Evolutionary conservation across 2,888 invertebrate genomes (phyloP).

Genomic region (Sylvicola fuscatus): DNA sequence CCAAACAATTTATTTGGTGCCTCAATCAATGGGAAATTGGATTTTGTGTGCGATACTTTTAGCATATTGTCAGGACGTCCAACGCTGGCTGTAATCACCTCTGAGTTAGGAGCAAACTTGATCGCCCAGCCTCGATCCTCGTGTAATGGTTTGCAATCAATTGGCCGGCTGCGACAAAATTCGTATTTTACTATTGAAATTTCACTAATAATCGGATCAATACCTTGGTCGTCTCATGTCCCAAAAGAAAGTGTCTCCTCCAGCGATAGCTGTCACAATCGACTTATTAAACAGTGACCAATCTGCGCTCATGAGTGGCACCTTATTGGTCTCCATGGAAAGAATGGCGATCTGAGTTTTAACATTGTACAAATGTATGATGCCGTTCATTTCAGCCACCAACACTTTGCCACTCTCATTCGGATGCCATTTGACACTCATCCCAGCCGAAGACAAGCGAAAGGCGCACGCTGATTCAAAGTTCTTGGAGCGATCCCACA

Average conservation of each 20-base stretch:
- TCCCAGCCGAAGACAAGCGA: constrained; percentile 41
- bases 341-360: constrained; percentile 40
- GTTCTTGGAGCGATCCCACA: constrained; percentile 31
- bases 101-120: constrained; percentile 38
- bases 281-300: constrained; percentile 41
- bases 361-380: constrained; percentile 50
- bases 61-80: constrained; percentile 43
- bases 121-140: constrained; percentile 39
- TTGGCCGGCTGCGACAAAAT: constrained; percentile 26
- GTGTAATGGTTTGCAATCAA: constrained; percentile 35
- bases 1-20: constrained; percentile 31
- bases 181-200: constrained; percentile 4
- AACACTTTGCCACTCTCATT: constrained; percentile 48
- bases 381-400: constrained; percentile 55
- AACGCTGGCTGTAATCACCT: constrained; percentile 40
- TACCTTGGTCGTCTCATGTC: constrained; percentile 44
- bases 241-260: constrained; percentile 45
- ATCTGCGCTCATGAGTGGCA: constrained; percentile 43
- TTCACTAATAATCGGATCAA: constrained; percentile 1
- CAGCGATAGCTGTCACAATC: constrained; percentile 37
- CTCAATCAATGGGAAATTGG: constrained; percentile 32
- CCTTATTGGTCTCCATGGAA: constrained; percentile 38
- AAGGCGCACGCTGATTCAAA: constrained; percentile 30
- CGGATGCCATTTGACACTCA: constrained; percentile 44
- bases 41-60: constrained; percentile 38